Evolutionary conservation across 2,113 vertebrate genomes (phyloP).

Genomic region (human (Homo sapiens)): DNA sequence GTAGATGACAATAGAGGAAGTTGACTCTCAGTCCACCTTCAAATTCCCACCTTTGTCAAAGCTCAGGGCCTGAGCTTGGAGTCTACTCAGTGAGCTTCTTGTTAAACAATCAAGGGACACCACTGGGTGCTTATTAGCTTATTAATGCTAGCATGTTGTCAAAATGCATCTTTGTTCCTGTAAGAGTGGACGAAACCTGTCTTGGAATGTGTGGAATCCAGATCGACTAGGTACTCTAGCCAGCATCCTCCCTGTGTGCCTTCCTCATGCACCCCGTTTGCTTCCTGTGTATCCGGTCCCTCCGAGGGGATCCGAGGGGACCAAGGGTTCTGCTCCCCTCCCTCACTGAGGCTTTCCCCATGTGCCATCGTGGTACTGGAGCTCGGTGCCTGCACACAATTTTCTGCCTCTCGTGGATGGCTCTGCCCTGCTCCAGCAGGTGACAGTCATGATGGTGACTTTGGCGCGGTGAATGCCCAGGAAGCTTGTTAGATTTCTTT

Average conservation of each 20-base stretch:
- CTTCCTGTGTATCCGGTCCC: background rate
- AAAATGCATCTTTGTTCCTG: background rate
- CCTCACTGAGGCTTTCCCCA: background rate
- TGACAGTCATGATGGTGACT: background rate
- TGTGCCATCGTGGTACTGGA: accelerated
- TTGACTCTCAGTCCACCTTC: background rate
- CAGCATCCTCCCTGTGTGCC: background rate
- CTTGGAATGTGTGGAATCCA: background rate
- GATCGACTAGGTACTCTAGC: background rate
- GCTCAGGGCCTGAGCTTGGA: background rate
- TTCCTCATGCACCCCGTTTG: accelerated
- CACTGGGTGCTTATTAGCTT: background rate
- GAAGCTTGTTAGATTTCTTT: background rate
- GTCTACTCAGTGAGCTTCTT: background rate
- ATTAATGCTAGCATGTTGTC: too few species aligned
- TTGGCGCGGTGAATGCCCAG: background rate
- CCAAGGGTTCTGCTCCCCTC: background rate
- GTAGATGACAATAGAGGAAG: background rate
- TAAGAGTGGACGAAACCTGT: background rate
- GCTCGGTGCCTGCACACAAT: accelerated
- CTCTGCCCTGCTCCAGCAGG: background rate
- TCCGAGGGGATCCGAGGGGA: background rate
- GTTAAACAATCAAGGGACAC: background rate
- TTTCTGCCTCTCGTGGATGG: background rate
- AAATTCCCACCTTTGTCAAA: background rate